Evolutionary conservation across 2,797 vertebrate genomes (phyloP), one percentile per base, ranked within the genome.

Genomic region (Siniperca obscura): DNA sequence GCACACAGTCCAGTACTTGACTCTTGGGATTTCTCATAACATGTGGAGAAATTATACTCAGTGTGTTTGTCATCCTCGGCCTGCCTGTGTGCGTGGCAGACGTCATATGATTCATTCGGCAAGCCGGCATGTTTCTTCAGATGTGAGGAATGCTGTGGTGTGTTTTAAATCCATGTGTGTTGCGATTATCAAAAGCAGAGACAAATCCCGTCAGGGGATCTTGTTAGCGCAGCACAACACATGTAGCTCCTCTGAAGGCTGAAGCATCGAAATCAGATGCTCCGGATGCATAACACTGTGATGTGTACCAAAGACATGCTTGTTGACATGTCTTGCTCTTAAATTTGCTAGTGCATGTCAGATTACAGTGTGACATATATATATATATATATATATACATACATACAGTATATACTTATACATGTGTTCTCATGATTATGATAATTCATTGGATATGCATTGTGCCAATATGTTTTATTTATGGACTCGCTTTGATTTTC

Each of bases 181-280:
- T 74, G 19, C 30, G 42, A 48, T 76, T 68, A 62, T 78, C 11
- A 62, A 50, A 70, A 70, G 52, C 59, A 44, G 62, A 81, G 59
- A 34, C 17, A n/a, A 70, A 81, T 79, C 79, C 67, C 36, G 4
- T 70, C 64, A 16, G 89, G 81, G 85, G 81, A 82, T 78, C 72
- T 84, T 65, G 83, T 84, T 36, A 59, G 65, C 40, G 71, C 81
- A 71, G 76, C 81, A 66, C 22, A 76, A 80, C 53, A 70, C 71
- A 1, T 44, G 72, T 46, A 7, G 70, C 81, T 67, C 27, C 7
- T 72, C 68, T 3, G 27, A 82, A 62, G n/a, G 42, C 69, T 48
- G 52, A 44, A 53, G 70, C 70, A 66, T 64, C 10, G 19, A 53
- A 36, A 82, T 73, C 77, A 34, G 76, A 76, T 57, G 69, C 74